Evolutionary conservation across 2,888 invertebrate species (phyloP).

Genomic region (Ectemnius cavifrons): DNA sequence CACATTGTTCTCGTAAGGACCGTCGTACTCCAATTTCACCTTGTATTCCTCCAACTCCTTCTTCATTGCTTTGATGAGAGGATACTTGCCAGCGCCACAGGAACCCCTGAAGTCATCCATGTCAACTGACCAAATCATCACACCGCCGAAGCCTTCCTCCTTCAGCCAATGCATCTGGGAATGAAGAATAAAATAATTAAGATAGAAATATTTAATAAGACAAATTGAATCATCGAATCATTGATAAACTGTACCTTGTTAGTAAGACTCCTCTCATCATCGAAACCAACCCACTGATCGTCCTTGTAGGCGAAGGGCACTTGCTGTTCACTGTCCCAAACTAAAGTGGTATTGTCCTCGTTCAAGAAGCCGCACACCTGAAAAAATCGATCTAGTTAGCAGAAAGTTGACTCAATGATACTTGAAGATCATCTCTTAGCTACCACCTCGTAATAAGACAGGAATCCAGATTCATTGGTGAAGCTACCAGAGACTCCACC

Average conservation of each 20-base stretch:
- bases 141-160: slow-evolving; percentile 95
- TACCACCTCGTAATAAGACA: slow-evolving; percentile 93
- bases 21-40: slow-evolving; percentile 90
- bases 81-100: slow-evolving; percentile 94
- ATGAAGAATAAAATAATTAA: not conserved
- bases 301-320: slow-evolving; percentile 95
- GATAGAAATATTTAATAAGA: too few relatives aligned
- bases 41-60: slow-evolving; percentile 91
- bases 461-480: slow-evolving; percentile 95
- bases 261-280: slow-evolving; percentile 93
- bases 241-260: slow-evolving; percentile 85
- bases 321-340: slow-evolving; percentile 97
- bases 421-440: not conserved
- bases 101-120: slow-evolving; percentile 96
- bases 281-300: slow-evolving; percentile 97
- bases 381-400: not conserved
- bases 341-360: slow-evolving; percentile 93
- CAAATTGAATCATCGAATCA: not conserved
- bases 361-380: slow-evolving; percentile 93
- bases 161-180: slow-evolving; percentile 93
- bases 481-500: slow-evolving; percentile 92
- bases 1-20: slow-evolving; percentile 89
- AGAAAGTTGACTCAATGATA: not conserved
- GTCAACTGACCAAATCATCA: slow-evolving; percentile 98
- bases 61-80: slow-evolving; percentile 91